Base-by-base conservation (phyloP, 2,888 invertebrate species). In the Unio pictorum region DNA sequence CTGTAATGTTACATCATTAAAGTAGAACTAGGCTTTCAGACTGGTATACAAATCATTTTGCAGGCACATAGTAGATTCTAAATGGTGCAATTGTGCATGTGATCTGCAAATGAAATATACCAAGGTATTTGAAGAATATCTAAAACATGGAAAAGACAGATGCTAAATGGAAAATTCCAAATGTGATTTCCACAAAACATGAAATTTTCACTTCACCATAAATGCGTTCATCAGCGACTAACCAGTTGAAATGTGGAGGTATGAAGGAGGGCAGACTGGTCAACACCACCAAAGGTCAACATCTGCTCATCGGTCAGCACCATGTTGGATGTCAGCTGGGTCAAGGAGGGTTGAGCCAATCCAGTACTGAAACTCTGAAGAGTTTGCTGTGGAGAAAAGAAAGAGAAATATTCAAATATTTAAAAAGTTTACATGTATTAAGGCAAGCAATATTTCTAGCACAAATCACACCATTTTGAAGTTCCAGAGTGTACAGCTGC, bases 291-390 rank as follows among this genome's bases (percentile, higher is more conserved):
- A 59, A 88, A 81, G 11, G 87, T 72, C 69, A 89, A 67, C 76
- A 89, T 85, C 61, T 88, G 80, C 61, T 89, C 89, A 68, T 89
- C 89, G 18, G 84, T 83, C 57, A 89, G 81, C 23, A 89, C 85
- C 78, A 89, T 81, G 65, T 80, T 85, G 67, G 86, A 87, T 85
- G 94, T 93, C 84, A 83, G 68, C 67, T 82, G 81, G 15, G 81
- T 78, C 23, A 84, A 71, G 4, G 83, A 78, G 4, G 86, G 77
- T 23, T 84, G 76, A 23, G 81, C 58, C 20, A 45, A 15, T 45
- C 45, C 45, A 0, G 45, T 45, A 45, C 55, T 71, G 61, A 72
- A 78, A 18, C 45, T 45, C 15, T 11, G 45, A 15, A 45, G 45
- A 45, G 45, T 45, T 45, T 45, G 70, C 55, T 26, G 67, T 59